These are phyloP conservation scores for Craniophora ligustri DNA, from an alignment of 2,888 invertebrate species.

Conservation along the genomic window DNA sequence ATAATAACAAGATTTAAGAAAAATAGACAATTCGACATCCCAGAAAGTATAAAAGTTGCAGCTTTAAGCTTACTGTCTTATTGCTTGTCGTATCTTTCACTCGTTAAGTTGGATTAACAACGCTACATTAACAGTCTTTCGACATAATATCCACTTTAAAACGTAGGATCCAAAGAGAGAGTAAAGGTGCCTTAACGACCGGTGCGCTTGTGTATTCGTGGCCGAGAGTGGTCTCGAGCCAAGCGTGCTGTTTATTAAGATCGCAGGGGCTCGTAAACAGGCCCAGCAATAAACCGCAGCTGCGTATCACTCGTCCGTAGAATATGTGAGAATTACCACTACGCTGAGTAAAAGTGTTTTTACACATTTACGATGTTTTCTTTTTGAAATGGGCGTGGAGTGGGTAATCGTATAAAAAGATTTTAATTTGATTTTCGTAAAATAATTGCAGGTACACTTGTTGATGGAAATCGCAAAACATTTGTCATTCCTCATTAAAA, in stretches of 20 bases:
- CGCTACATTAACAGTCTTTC: constrained; percentile 7
- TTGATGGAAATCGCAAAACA: too few relatives aligned
- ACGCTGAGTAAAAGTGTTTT: constrained; percentile 22
- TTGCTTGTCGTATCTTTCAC: too few relatives aligned
- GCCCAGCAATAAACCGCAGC: constrained; percentile 67
- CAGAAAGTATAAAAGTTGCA: too few relatives aligned
- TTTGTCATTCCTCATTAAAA: too few relatives aligned
- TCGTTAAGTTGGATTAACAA: too few relatives aligned
- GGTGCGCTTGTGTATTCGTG: constrained; percentile 8
- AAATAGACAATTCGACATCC: too few relatives aligned
- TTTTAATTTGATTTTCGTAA: too few relatives aligned
- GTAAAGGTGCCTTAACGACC: constrained; percentile 38
- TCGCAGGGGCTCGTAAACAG: constrained; percentile 65
- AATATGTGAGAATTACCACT: constrained; percentile 53
- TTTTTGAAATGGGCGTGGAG: constrained; percentile 7
- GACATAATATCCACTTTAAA: constrained; percentile 34
- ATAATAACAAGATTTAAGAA: too few relatives aligned
- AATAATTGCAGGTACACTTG: too few relatives aligned
- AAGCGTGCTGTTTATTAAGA: constrained; percentile 66
- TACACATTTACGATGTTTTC: constrained; percentile 22
- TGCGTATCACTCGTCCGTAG: constrained; percentile 56
- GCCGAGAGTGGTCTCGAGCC: constrained; percentile 38
- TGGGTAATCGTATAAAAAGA: neutral
- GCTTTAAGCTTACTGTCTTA: neutral
- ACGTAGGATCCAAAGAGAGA: constrained; percentile 16